phyloP scores from a whole-genome alignment of 2,797 vertebrate genomes.

The Huso huso region DNA sequence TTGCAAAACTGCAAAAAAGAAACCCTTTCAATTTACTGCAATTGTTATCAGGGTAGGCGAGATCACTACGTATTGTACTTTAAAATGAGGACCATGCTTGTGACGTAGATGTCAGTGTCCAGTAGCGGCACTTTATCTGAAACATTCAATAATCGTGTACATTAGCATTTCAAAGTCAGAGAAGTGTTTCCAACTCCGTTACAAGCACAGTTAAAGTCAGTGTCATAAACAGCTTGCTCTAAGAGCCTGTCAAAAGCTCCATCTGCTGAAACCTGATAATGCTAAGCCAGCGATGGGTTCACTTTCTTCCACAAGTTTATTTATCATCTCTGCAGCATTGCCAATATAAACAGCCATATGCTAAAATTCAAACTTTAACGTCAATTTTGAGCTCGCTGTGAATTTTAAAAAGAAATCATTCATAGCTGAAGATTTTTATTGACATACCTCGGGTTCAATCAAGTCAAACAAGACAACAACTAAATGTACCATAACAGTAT shows the following conservation, averaged over 20 bases:
- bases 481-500: not conserved
- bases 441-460: not conserved
- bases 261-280: slow-evolving; percentile 12
- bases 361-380: slow-evolving; percentile 33
- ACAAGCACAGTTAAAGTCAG: slow-evolving; percentile 35
- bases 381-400: not conserved
- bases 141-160: slow-evolving; percentile 55
- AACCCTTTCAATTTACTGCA: too few relatives aligned
- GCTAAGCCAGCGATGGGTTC: slow-evolving; percentile 24
- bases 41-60: too few relatives aligned
- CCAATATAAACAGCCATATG: slow-evolving; percentile 50
- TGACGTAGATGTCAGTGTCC: too few relatives aligned
- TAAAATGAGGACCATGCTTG: too few relatives aligned
- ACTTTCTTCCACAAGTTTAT: slow-evolving; percentile 28
- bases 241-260: slow-evolving; percentile 4
- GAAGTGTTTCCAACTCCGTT: slow-evolving; percentile 2
- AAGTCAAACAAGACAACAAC: not conserved
- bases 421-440: not conserved
- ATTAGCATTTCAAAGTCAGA: slow-evolving; percentile 27
- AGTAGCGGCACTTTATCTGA: slow-evolving; percentile 34
- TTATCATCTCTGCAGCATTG: slow-evolving; percentile 42
- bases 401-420: not conserved
- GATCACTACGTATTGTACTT: too few relatives aligned
- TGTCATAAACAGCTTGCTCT: slow-evolving; percentile 24
- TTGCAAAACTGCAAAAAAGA: too few relatives aligned